Conservation (phyloP, 2,797 vertebrate genomes). For the Odontamblyopus rebecca region DNA sequence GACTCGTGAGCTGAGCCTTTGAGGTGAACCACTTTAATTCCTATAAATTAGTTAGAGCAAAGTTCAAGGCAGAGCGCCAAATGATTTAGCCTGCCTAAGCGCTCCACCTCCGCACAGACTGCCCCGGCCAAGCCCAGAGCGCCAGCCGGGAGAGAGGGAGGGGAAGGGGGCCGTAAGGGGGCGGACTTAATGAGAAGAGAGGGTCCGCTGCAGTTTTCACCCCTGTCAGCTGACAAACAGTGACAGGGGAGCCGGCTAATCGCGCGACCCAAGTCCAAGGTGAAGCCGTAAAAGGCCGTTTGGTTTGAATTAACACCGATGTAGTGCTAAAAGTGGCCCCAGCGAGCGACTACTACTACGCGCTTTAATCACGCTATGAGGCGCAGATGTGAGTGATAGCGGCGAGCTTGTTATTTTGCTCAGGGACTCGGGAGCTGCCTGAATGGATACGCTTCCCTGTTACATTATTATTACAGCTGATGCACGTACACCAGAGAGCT, state of each 20-base stretch:
- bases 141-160: slow-evolving; percentile 30
- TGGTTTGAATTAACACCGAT: slow-evolving; percentile 57
- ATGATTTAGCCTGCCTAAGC: slow-evolving; percentile 68
- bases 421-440: slow-evolving; percentile 57
- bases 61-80: slow-evolving; percentile 74
- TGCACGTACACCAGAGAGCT: slow-evolving; percentile 68
- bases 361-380: slow-evolving; percentile 64
- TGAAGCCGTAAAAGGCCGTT: slow-evolving; percentile 59
- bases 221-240: slow-evolving; percentile 46
- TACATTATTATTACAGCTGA: slow-evolving; percentile 77
- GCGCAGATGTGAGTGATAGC: slow-evolving; percentile 70
- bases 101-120: slow-evolving; percentile 63
- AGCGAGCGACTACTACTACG: slow-evolving; percentile 41
- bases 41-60: slow-evolving; percentile 76
- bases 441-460: slow-evolving; percentile 70
- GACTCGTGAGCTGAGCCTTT: slow-evolving; percentile 43
- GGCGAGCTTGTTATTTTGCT: slow-evolving; percentile 70
- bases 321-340: slow-evolving; percentile 47
- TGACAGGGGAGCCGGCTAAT: slow-evolving; percentile 48
- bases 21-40: slow-evolving; percentile 72
- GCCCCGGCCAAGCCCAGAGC: slow-evolving; percentile 53
- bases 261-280: slow-evolving; percentile 31
- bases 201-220: slow-evolving; percentile 32
- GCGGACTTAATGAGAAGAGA: slow-evolving; percentile 41
- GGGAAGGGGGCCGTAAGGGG: slow-evolving; percentile 12